Evolutionary conservation across 1,140 invertebrate species (phyloP), one percentile per base, ranked within the genome.

Genomic region (Aphidius ervi): DNA sequence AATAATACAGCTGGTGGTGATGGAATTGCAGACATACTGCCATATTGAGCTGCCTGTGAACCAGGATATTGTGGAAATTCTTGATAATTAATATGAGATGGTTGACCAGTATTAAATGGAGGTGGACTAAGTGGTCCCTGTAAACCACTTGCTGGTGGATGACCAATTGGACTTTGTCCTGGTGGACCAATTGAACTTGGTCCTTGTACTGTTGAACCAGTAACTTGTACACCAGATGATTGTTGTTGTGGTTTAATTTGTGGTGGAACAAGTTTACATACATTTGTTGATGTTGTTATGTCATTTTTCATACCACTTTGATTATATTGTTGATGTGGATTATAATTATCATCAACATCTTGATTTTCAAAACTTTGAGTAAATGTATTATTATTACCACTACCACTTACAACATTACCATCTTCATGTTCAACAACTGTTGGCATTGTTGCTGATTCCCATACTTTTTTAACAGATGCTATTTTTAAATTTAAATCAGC

Each of bases 401-500:
- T 1, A 31, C 23, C 1, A 52, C 75, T 80, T n/a, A 74, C 81
- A 39, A 79, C 78, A 53, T 66, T 76, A 4, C 67, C 79, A 61
- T 84, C 82, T 47, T 83, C 82, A 65, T 89, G 87, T 58, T 91
- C 89, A 53, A 88, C 83, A 0, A 88, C 86, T 9, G 87, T 83
- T 7, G 84, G 81, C 80, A 86, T 84, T 6, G 85, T 79, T 9
- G 84, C 83, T 59, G 82, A 87, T 67, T 93, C 91, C 91, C 91
- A 93, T 49, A 91, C 91, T 76, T 93, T 95, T 77, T 96, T 96
- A 5, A 95, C 94, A 56, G 92, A 94, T 6, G 92, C 92, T 67
- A 97, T 95, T 80, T 97, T 97, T 75, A 94, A 84, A 81, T 95
- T 94, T 9, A 97, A 84, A 74, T 96, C 94, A 41, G 92, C 92